Evolutionary conservation across 2,888 invertebrate species (phyloP), one percentile per base, ranked within the genome.

Genomic region (Dryomyza anilis): DNA sequence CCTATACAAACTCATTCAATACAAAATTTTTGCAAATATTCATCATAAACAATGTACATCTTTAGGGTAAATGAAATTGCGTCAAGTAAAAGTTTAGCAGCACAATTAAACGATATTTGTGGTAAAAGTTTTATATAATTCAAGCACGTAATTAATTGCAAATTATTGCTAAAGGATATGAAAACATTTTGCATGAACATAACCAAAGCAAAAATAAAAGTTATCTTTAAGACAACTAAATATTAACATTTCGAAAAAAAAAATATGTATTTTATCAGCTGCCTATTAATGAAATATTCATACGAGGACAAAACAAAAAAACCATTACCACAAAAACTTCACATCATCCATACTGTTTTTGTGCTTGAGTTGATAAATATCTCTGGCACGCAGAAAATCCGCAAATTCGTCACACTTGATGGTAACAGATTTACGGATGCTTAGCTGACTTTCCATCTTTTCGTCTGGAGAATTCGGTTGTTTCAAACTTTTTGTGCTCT

Each of bases 61-160:
- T 61, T 61, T 14, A 61, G 61, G 52, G 52, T 52, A 50, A 61
- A 61, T 61, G 52, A 61, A 39, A 39, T 52, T 61, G 21, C 39
- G 50, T 30, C 46, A 21, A 45, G 27, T 8, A 58, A 58, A 43
- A 36, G 33, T 29, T 33, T 16, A n/a, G n/a, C 30, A 16, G 2
- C 50, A 52, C 60, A 52, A 27, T 39, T 39, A 50, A 52, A 61
- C 46, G n/a, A 14, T 61, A 60, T 60, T 60, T 60, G 50, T 21
- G 8, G 33, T 29, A 52, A 61, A 61, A 39, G 23, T 61, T 61
- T 61, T 43, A 14, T 12, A 19, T 2, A 52, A 39, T 61, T 61
- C 12, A 27, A 52, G 27, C 52, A 52, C 61, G 27, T 61, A 25
- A 50, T 61, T 52, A 61, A 52, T 50, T 23, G 29, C n/a, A 8